These are phyloP conservation scores for Dendropsophus ebraccatus DNA, from an alignment of 2,113 vertebrate species.

Conservation along the genomic window DNA sequence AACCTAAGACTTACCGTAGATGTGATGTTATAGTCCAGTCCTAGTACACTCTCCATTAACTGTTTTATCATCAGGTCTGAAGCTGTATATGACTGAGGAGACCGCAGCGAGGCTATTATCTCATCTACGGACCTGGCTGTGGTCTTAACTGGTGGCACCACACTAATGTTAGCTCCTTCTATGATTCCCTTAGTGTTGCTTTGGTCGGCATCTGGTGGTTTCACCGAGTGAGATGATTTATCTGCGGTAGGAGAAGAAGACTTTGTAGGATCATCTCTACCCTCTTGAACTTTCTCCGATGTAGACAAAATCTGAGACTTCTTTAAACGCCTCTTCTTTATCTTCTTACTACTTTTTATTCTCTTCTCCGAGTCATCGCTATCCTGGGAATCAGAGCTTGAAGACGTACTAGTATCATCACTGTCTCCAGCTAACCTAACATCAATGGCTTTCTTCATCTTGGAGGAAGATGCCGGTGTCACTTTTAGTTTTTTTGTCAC, in stretches of 20 bases:
- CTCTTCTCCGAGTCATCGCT: conserved; percentile 22
- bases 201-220: conserved; percentile 39
- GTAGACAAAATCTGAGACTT: conserved; percentile 50
- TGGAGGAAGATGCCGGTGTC: neutral
- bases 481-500: accelerated
- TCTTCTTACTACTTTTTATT: conserved; percentile 41
- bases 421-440: neutral
- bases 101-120: conserved; percentile 74
- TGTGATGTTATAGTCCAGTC: conserved; percentile 68
- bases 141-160: conserved; percentile 53
- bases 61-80: conserved; percentile 72
- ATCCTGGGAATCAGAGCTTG: conserved; percentile 48
- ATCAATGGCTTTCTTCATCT: neutral
- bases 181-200: conserved; percentile 50
- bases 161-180: conserved; percentile 51
- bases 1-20: conserved; percentile 69
- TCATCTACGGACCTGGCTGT: conserved; percentile 71
- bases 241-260: conserved; percentile 61
- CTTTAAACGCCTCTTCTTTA: conserved; percentile 39
- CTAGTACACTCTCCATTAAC: conserved; percentile 73
- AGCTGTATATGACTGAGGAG: conserved; percentile 63
- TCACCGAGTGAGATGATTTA: conserved; percentile 51
- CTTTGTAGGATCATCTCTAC: conserved; percentile 41
- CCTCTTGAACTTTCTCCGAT: conserved; percentile 39
- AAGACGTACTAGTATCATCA: conserved; percentile 18